Percentiles rank a stretch among this genome's conserved stretches.
Evolutionary conservation across 30 jellyfish, hydroid and myxozoan species (phyloP).

Genomic region (Cassiopea andromeda): DNA sequence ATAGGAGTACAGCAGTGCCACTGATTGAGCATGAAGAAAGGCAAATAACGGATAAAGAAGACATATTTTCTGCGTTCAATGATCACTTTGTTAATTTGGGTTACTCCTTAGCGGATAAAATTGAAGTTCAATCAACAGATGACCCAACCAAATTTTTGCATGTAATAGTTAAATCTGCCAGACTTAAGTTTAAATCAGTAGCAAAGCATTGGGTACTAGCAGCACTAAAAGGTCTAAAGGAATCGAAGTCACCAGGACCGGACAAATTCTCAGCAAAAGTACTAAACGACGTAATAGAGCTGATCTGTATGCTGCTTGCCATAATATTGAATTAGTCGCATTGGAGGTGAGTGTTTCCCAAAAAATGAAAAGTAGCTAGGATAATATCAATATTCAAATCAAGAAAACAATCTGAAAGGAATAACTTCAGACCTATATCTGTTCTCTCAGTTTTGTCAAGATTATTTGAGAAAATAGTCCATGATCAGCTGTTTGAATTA

Average conservation of each 20-base stretch:
- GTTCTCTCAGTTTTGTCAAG: conserved; percentile 27
- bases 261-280: conserved; percentile 25
- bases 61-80: conserved; percentile 36
- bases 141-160: too few species aligned
- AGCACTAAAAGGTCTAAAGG: too few species aligned
- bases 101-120: conserved; percentile 25
- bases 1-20: neutral
- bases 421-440: conserved; percentile 13
- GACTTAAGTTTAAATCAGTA: too few species aligned
- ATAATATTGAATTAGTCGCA: conserved; percentile 7
- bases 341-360: neutral
- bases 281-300: conserved; percentile 16
- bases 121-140: conserved; percentile 35
- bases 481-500: conserved; percentile 33
- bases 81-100: too few species aligned
- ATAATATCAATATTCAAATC: conserved; percentile 34
- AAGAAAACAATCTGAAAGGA: neutral
- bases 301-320: neutral
- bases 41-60: neutral
- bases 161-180: too few species aligned
- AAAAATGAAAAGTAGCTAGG: conserved; percentile 19
- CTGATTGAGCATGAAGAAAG: conserved; percentile 1
- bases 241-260: too few species aligned
- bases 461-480: conserved; percentile 16
- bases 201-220: too few species aligned